Percentiles rank a stretch among this genome's conserved stretches.
These are phyloP conservation scores for Scrobipalpa costella DNA, from an alignment of 2,888 invertebrate genomes.

Conservation along the genomic window DNA sequence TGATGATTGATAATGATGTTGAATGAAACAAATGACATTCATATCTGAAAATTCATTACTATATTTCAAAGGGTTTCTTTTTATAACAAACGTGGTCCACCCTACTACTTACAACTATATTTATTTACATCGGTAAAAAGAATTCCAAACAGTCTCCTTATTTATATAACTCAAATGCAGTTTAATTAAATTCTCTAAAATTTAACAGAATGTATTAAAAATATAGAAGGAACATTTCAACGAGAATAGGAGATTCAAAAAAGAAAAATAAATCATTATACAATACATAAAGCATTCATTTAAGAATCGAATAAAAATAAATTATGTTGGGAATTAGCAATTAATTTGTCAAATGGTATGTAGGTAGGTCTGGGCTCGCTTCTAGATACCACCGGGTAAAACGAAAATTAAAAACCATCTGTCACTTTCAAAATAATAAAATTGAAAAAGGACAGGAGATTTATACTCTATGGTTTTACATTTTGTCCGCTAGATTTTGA, in stretches of 20 bases:
- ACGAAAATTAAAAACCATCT: too few species aligned
- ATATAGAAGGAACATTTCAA: slow-evolving; percentile 21
- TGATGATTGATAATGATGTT: too few species aligned
- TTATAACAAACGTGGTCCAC: slow-evolving; percentile 32
- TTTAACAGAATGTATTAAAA: slow-evolving; percentile 27
- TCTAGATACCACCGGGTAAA: too few species aligned
- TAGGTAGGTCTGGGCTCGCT: too few species aligned
- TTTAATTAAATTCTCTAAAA: slow-evolving; percentile 26
- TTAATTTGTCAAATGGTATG: too few species aligned
- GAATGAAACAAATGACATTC: too few species aligned
- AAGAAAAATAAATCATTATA: neutral
- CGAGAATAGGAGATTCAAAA: slow-evolving; percentile 20
- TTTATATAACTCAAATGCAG: slow-evolving; percentile 24
- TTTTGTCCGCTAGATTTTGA: too few species aligned
- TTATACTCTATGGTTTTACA: too few species aligned
- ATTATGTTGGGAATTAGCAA: neutral
- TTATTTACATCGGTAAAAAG: slow-evolving; percentile 32
- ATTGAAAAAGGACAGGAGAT: too few species aligned
- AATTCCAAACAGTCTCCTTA: slow-evolving; percentile 25
- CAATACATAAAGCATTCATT: neutral
- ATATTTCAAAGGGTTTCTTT: neutral
- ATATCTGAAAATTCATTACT: too few species aligned
- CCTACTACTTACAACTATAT: slow-evolving; percentile 28
- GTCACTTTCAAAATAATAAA: too few species aligned
- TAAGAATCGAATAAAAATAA: neutral